Evolutionary conservation across 2,797 vertebrate species (phyloP), one percentile per base, ranked within the genome.

Genomic region (Silurus lanzhouensis): DNA sequence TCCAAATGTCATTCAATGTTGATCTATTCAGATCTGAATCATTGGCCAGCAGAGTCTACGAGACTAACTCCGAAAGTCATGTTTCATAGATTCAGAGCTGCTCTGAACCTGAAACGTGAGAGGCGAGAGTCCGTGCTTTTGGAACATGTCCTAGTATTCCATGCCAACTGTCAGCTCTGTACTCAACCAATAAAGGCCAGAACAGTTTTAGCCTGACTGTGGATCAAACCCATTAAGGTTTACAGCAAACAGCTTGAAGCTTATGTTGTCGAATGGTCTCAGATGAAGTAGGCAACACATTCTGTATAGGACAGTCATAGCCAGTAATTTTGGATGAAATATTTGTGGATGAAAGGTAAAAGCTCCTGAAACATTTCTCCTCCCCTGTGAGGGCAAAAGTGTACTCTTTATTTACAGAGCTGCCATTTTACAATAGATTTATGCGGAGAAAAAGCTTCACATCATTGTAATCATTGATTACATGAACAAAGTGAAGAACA

Each of bases 161-260:
- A 78, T 78, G 27, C 76, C 31, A 44, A n/a, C 19, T 61, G 76
- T 61, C 76, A 44, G 57, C 76, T 14, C 31, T 78, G 76, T 78
- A 44, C 48, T 10, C 48, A 6, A 60, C 19, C 76, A 78, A 44
- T 2, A 78, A 27, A 78, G 57, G 22, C 31, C 25, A 60, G 57
- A 6, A 38, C 27, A 60, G 74, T n/a, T 22, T 25, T 8, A 31
- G 71, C 46, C 71, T 52, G 71, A 52, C 10, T 52, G 22, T 74
- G 71, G 25, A 77, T 58, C 74, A 77, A 77, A 58, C 55, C 55
- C 55, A 77, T 77, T 77, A 60, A 38, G 38, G 38, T 38, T 38
- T 38, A 38, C 38, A 38, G 38, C 38, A 38, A 58, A 58, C 74
- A 58, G 74, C 55, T 12, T 58, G 13, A 77, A 58, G 74, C 15